Evolutionary conservation across 37 sponge, comb jelly and placozoan genomes (phyloP).

Genomic region (Corticium candelabrum): DNA sequence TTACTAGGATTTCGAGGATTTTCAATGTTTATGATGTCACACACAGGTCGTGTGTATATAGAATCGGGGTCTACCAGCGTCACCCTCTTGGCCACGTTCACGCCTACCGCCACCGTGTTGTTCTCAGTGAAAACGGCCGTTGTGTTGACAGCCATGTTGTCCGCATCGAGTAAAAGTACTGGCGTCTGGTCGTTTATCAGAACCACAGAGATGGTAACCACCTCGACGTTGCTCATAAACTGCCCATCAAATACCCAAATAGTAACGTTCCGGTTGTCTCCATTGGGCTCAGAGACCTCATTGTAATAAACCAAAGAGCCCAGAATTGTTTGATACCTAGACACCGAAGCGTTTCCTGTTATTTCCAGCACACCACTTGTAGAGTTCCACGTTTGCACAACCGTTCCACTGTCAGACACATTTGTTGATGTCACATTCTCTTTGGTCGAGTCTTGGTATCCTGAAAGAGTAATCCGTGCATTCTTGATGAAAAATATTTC

Average conservation of each 20-base stretch:
- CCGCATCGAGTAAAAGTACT: background rate
- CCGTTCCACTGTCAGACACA: background rate
- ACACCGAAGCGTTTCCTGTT: background rate
- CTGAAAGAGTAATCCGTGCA: background rate
- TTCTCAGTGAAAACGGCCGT: background rate
- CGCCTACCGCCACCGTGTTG: background rate
- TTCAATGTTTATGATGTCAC: background rate
- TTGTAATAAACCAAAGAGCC: background rate
- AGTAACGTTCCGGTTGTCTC: background rate
- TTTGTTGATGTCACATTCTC: background rate
- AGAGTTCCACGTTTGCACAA: background rate
- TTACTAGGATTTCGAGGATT: background rate
- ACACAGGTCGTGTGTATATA: no score
- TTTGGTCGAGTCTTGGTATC: no score
- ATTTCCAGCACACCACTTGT: background rate
- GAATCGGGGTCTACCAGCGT: background rate
- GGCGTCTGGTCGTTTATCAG: background rate
- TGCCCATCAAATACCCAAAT: background rate
- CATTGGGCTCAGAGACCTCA: background rate
- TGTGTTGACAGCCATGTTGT: background rate
- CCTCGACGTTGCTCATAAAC: background rate
- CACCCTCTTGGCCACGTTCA: background rate
- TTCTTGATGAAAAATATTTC: background rate
- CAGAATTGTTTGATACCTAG: background rate
- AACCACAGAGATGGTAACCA: background rate